phyloP scores from a whole-genome alignment of 2,888 invertebrate genomes.

The Caenorhabditis drosophilae region DNA sequence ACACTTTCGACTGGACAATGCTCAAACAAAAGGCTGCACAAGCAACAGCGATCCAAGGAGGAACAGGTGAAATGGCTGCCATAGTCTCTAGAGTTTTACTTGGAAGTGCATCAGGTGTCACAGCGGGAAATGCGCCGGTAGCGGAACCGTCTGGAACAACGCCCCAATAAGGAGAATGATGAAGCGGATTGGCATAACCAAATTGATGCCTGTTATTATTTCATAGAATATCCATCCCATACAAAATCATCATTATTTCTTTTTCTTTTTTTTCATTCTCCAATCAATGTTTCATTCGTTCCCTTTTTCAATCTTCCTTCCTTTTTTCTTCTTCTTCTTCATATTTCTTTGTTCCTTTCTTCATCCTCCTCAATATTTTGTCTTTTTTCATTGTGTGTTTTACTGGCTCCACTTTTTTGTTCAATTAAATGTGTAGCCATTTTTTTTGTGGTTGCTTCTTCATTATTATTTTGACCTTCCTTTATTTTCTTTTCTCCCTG shows the following conservation, averaged over 20 bases:
- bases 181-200: not conserved
- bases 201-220: too few relatives aligned
- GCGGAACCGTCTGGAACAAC: slow-evolving; percentile 25
- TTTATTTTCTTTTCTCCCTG: too few relatives aligned
- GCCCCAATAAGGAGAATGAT: slow-evolving; percentile 15
- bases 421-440: too few relatives aligned
- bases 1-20: slow-evolving; percentile 95
- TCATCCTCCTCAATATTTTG: not conserved
- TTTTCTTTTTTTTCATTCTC: slow-evolving; percentile 1
- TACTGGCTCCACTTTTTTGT: too few relatives aligned
- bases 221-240: not conserved
- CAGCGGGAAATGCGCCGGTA: not conserved
- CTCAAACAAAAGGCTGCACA: slow-evolving; percentile 84
- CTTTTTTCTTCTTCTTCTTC: not conserved
- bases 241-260: slow-evolving; percentile 11
- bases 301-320: not conserved
- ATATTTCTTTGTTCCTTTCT: too few relatives aligned
- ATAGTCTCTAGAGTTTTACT: not conserved
- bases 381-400: too few relatives aligned
- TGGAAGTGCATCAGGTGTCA: not conserved
- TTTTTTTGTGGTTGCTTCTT: too few relatives aligned
- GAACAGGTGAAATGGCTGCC: not conserved
- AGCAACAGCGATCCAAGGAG: slow-evolving; percentile 12
- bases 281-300: not conserved
- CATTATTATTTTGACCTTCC: too few relatives aligned